Percentiles rank a stretch among this genome's conserved stretches.
These are phyloP conservation scores for Drosophila fungiperda DNA, from an alignment of 2,888 invertebrate genomes.

Conservation along the genomic window DNA sequence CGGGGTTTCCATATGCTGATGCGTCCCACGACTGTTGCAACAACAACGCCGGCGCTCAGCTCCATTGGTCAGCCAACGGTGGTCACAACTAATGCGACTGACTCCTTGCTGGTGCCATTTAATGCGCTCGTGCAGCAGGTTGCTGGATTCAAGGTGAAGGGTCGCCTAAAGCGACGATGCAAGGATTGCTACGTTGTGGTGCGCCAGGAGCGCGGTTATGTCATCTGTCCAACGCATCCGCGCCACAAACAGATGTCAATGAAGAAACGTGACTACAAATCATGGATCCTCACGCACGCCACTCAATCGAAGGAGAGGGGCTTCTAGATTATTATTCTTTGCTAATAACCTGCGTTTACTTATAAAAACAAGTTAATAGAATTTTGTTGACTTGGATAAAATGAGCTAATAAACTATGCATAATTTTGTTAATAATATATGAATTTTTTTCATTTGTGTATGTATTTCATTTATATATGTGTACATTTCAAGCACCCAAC, in stretches of 20 bases:
- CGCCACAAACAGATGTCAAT: constrained; percentile 93
- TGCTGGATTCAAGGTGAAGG: constrained; percentile 91
- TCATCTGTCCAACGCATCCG: constrained; percentile 91
- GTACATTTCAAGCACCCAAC: background rate
- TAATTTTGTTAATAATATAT: background rate
- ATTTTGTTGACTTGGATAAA: constrained; percentile 24
- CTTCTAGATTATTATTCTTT: constrained; percentile 51
- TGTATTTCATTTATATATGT: background rate
- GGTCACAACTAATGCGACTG: constrained; percentile 12
- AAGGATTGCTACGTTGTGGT: constrained; percentile 91
- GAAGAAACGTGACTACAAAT: constrained; percentile 89
- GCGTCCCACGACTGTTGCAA: constrained; percentile 47
- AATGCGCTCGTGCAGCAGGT: constrained; percentile 81
- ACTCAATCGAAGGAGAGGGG: constrained; percentile 87
- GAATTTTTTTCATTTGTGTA: background rate
- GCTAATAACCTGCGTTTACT: constrained; percentile 14
- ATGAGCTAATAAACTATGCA: background rate
- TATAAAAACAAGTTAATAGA: constrained; percentile 10
- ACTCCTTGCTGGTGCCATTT: constrained; percentile 69
- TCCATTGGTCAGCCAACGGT: constrained; percentile 28
- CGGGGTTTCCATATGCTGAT: constrained; percentile 76
- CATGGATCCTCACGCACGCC: constrained; percentile 91
- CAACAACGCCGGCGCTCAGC: constrained; percentile 17
- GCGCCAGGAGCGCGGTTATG: constrained; percentile 89
- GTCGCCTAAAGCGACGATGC: constrained; percentile 89